Evolutionary conservation across 2,888 invertebrate species (phyloP), one percentile per base, ranked within the genome.

Genomic region (Alentia gelatinosa): DNA sequence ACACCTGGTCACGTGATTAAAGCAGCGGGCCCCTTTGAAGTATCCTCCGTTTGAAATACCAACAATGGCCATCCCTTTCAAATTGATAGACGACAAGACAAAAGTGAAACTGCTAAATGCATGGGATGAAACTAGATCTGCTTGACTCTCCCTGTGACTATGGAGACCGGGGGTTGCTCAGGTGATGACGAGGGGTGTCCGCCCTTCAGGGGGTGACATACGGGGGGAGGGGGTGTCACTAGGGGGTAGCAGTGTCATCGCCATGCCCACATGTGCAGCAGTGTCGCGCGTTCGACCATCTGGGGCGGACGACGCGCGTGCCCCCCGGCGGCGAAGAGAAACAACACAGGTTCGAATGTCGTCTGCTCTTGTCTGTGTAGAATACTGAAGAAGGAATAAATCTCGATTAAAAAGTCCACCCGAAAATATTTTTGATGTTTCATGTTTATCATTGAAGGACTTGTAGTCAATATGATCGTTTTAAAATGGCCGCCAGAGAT

Each of bases 51-150:
- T 79, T 79, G 79, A 39, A 39, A 39, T 37, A 39, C 19, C 30
- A 1, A 79, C 39, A 79, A 19, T 26, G 56, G n/a, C 5, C n/a
- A 56, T 56, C 56, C 56, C 56, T n/a, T 56, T 56, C 37, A 39
- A 39, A 79, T 79, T 15, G 39, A 39, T 37, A 79, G 23, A 79
- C n/a, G 56, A 56, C 19, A 56, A 56, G 56, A 74, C 74, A 37
- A 79, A 79, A 79, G 79, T 39, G 23, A 79, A 35, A 37, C 79
- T 79, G 79, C 79, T 79, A 79, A 79, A 39, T 39, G 39, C 79
- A 23, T 79, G 35, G 12, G 39, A 35, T 79, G 79, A 79, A 79
- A 79, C 39, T 12, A 35, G 79, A 79, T 39, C 15, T 12, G 79
- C 15, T 68, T 68, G 30, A 68, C 30, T 68, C 68, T 26, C 68